Base-by-base conservation (phyloP, 2,113 vertebrate genomes). In the Cebus imitator region DNA sequence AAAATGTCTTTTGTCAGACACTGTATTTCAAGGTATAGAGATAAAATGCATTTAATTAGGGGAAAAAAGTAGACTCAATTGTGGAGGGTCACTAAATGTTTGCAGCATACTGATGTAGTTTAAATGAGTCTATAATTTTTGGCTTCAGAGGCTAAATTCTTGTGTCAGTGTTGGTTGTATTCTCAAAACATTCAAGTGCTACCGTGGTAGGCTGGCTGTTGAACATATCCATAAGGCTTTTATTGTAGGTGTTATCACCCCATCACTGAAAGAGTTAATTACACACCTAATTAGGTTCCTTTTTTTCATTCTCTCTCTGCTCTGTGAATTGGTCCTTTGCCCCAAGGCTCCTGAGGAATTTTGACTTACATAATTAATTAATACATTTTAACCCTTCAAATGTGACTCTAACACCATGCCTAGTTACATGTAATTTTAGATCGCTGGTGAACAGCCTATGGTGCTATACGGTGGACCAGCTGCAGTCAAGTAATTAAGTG, bases 21-120 rank as follows among this genome's bases (percentile, higher is more conserved):
- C 48, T 85, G 57, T 96, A 83, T 98, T 98, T 97, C 96, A 95
- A 98, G 94, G 94, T 90, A 32, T 80, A 85, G 40, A 94, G 95
- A 87, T 96, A 98, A 98, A 98, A 97, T 97, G 32, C 52, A 96
- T 97, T 97, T 98, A 98, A 98, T 98, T 98, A 93, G 81, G 78
- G 91, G 82, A 79, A 95, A 82, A 95, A 78, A 82, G 30, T 50
- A 79, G 1, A 6, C 16, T 86, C 61, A 0, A 4, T 85, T 45
- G 18, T 95, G 76, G 75, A 90, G 90, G 93, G 79, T 78, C 79
- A 35, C 17, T 95, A 81, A 73, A 97, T 94, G 35, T 96, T 88
- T 86, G 23, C 40, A 79, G n/a, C 78, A 68, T 57, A 70, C 90
- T 97, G 79, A 92, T 94, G 52, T 45, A 97, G n/a, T 87, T 92